phyloP scores from a whole-genome alignment of 2,888 invertebrate genomes.

The Drosophila anomelani region DNA sequence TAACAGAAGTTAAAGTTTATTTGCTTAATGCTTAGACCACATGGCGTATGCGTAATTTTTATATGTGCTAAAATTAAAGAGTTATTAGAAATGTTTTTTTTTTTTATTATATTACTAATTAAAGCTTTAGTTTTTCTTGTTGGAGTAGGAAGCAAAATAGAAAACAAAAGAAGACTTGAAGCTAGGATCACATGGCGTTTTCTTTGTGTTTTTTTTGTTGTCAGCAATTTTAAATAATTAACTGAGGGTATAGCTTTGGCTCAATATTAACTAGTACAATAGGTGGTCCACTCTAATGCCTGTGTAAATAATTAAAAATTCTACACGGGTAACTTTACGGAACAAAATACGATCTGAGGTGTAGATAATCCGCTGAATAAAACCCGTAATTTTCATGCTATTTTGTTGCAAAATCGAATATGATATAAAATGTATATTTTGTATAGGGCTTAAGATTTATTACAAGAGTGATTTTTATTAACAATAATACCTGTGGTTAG shows the following conservation, averaged over 20 bases:
- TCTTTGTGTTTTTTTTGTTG: neutral
- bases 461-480: neutral
- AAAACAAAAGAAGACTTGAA: neutral
- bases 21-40: too few relatives aligned
- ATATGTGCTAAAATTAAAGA: neutral
- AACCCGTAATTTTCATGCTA: conserved; percentile 1
- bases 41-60: too few relatives aligned
- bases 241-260: neutral
- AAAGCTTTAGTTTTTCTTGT: neutral
- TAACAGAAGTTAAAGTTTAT: too few relatives aligned
- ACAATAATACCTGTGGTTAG: neutral
- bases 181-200: neutral
- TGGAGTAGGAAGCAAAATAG: neutral
- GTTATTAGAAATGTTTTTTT: neutral
- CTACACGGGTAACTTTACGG: neutral
- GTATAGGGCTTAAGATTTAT: neutral
- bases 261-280: neutral
- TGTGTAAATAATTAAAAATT: conserved; percentile 2
- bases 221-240: neutral
- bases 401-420: conserved; percentile 6
- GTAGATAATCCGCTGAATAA: conserved; percentile 9
- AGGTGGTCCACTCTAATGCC: conserved; percentile 16
- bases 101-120: neutral
- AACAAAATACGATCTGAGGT: neutral
- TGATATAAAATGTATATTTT: neutral